Evolutionary conservation across 2,797 vertebrate species (phyloP), one percentile per base, ranked within the genome.

Genomic region (Melanotaenia trifasciata): DNA sequence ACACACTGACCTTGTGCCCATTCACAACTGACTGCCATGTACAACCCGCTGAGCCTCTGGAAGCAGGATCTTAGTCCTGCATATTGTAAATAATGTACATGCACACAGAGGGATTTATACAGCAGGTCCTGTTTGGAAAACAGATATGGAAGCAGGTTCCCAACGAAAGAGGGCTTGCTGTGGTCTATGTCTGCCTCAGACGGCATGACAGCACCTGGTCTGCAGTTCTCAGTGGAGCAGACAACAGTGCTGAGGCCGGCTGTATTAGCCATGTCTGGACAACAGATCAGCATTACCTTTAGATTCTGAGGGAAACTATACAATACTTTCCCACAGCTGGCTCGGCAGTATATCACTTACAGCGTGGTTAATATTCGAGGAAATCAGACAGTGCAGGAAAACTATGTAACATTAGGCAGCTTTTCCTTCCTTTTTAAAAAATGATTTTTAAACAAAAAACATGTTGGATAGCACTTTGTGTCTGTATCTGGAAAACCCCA

Each of bases 21-120:
- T 89, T 93, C 92, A 74, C 93, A 92, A 83, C 84, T 78, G 81
- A 88, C 90, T 86, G 85, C 79, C 74, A 90, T 67, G 76, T 79
- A 81, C 89, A 84, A 86, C 85, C 70, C 84, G 72, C 64, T 18
- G 68, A 78, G 72, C 74, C 74, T 50, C 60, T 78, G 77, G 84
- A 83, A 69, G 26, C 58, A 26, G 65, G 58, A 58, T 72, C 80
- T n/a, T 47, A 56, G 74, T 38, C 67, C n/a, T 58, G 45, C 24
- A 13, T 35, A 26, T 72, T 50, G 64, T 75, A 84, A 85, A 85
- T 72, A 74, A 74, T 45, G 61, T 36, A 2, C 64, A 69, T 61
- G 58, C 64, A 77, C 54, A 58, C 45, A 51, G 57, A 43, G 43
- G 35, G 22, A 20, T 18, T 66, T 22, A 0, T 14, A 1, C 30